Conservation (phyloP, 2,113 vertebrate species). For the Hyla sarda region DNA sequence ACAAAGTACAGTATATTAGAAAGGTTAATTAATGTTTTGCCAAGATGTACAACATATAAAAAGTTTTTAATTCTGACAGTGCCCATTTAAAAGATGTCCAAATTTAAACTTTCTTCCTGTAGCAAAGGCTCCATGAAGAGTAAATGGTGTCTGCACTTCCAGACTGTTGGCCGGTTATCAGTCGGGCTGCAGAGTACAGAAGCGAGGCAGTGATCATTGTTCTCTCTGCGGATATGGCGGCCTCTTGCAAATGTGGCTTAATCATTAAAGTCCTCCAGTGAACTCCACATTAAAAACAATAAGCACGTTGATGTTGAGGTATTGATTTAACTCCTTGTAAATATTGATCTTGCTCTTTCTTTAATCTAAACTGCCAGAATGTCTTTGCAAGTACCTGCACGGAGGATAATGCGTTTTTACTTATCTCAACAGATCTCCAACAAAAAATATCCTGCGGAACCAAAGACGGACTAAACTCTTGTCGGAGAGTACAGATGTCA, state of each 20-base stretch:
- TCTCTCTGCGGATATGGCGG: neutral
- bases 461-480: neutral
- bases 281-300: slow-evolving; percentile 47
- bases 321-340: slow-evolving; percentile 33
- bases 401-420: slow-evolving; percentile 19
- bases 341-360: slow-evolving; percentile 28
- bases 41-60: too few species aligned
- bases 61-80: too few species aligned
- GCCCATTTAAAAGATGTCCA: too few species aligned
- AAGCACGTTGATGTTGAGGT: slow-evolving; percentile 38
- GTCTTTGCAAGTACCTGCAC: slow-evolving; percentile 1
- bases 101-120: too few species aligned
- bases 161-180: neutral
- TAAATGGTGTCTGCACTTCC: neutral
- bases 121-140: neutral
- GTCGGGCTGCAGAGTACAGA: neutral
- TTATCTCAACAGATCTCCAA: neutral
- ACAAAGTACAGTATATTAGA: too few species aligned
- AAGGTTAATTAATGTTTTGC: too few species aligned
- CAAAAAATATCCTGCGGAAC: slow-evolving; percentile 1
- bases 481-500: neutral
- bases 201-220: neutral
- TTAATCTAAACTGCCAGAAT: slow-evolving; percentile 16
- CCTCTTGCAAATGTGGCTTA: slow-evolving; percentile 9
- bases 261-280: slow-evolving; percentile 34